phyloP scores from a whole-genome alignment of 2,888 invertebrate genomes.

The Apotomis turbidana region DNA sequence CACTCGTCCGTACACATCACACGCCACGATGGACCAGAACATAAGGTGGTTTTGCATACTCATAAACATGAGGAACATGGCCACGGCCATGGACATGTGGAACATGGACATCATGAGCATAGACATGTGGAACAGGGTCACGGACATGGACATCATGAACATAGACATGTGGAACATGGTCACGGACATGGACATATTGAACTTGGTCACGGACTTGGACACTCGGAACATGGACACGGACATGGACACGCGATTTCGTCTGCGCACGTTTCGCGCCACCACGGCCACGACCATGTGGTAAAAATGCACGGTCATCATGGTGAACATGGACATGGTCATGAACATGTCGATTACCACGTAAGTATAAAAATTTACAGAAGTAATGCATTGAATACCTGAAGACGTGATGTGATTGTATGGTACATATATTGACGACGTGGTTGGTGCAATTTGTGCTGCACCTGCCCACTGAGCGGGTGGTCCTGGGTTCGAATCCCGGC shows the following conservation, averaged over 20 bases:
- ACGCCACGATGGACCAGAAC: constrained; percentile 63
- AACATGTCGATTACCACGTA: constrained; percentile 38
- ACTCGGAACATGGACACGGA: constrained; percentile 46
- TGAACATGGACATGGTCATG: constrained; percentile 5
- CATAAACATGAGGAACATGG: not conserved
- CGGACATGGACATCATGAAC: not conserved
- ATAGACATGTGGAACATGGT: not conserved
- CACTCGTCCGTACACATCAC: constrained; percentile 66
- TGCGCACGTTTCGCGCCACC: not conserved
- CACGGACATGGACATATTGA: constrained; percentile 45
- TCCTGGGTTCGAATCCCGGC: no score
- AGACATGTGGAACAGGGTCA: not conserved
- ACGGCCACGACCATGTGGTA: constrained; percentile 4
- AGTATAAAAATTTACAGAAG: not conserved
- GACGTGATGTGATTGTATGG: no score
- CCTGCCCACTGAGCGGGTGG: no score
- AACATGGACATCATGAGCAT: constrained; percentile 7
- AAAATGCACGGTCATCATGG: not conserved
- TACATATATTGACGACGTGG: no score
- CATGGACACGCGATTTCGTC: constrained; percentile 41
- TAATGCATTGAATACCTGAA: no score
- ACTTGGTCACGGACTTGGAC: constrained; percentile 43
- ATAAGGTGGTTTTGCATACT: constrained; percentile 49
- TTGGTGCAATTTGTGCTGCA: no score
- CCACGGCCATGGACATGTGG: constrained; percentile 1